phyloP scores from a whole-genome alignment of 1,140 invertebrate genomes.

The Tachypleus tridentatus region DNA sequence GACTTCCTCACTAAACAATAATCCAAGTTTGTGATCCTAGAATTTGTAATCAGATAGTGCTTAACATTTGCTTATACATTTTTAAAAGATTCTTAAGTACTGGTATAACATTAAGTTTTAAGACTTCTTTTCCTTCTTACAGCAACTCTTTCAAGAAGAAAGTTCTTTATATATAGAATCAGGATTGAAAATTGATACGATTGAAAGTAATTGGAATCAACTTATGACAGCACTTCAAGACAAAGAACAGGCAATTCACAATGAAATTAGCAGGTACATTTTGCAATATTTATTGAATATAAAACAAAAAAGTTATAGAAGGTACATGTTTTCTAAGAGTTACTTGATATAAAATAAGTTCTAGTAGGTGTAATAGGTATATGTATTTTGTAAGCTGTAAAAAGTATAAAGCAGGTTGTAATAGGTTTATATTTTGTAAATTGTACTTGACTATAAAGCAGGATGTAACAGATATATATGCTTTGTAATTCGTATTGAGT shows the following conservation, averaged over 20 bases:
- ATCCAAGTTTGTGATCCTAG: not conserved
- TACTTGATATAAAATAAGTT: too few species aligned
- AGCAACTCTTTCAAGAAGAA: not conserved
- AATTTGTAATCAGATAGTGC: not conserved
- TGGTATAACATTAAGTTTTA: not conserved
- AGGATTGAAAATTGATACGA: slow-evolving; percentile 71
- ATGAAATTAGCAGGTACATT: slow-evolving; percentile 66
- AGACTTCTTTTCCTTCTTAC: not conserved
- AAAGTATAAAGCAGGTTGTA: too few species aligned
- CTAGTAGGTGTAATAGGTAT: too few species aligned
- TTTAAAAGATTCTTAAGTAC: not conserved
- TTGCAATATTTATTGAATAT: too few species aligned
- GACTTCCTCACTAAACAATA: not conserved
- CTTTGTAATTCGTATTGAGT: too few species aligned
- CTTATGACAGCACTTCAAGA: slow-evolving; percentile 72
- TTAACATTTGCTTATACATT: not conserved
- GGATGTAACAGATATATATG: too few species aligned
- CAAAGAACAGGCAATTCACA: slow-evolving; percentile 69
- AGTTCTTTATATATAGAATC: slow-evolving; percentile 69
- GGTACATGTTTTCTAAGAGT: too few species aligned
- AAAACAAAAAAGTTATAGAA: too few species aligned
- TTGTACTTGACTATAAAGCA: too few species aligned
- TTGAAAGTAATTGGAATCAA: slow-evolving; percentile 81
- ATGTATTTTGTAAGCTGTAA: too few species aligned
- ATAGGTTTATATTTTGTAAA: too few species aligned